phyloP scores from a whole-genome alignment of 2,797 vertebrate species.

The Hemibagrus guttatus region DNA sequence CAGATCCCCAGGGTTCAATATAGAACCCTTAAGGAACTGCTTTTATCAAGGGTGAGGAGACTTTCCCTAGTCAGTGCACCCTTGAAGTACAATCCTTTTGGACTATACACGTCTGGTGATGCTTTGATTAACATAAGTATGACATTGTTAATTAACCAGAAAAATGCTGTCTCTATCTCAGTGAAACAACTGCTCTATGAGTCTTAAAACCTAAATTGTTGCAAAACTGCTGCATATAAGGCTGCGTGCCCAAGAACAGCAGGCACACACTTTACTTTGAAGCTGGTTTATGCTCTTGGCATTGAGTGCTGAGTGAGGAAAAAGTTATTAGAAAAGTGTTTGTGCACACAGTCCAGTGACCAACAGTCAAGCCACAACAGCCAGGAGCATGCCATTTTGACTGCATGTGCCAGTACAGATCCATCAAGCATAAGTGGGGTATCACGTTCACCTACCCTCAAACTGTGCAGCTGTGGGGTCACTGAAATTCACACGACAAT shows the following conservation, averaged over 20 bases:
- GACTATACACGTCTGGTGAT: not conserved
- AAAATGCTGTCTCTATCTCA: not conserved
- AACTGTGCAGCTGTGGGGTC: not conserved
- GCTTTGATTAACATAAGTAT: not conserved
- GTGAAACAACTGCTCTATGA: not conserved
- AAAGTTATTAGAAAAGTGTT: not conserved
- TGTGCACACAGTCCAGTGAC: constrained; percentile 36
- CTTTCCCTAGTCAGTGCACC: constrained; percentile 43
- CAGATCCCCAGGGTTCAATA: no score
- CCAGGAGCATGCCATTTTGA: constrained; percentile 16
- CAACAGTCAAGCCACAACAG: constrained; percentile 53
- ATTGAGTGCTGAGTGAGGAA: constrained; percentile 1
- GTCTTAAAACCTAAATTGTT: not conserved
- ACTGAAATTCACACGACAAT: constrained; percentile 11
- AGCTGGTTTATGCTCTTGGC: constrained; percentile 5
- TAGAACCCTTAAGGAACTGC: no score
- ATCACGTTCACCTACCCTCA: constrained; percentile 4
- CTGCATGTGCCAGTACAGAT: constrained; percentile 18
- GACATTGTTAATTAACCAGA: not conserved
- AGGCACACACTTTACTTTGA: not conserved
- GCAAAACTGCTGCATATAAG: not conserved
- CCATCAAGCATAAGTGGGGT: constrained; percentile 24
- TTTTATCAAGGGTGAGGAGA: no score
- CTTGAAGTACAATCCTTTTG: not conserved
- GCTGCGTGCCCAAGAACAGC: not conserved